Percentiles rank a stretch among this genome's conserved stretches.
phyloP scores from a whole-genome alignment of 2,113 vertebrate species.

The Thunnus maccoyii region DNA sequence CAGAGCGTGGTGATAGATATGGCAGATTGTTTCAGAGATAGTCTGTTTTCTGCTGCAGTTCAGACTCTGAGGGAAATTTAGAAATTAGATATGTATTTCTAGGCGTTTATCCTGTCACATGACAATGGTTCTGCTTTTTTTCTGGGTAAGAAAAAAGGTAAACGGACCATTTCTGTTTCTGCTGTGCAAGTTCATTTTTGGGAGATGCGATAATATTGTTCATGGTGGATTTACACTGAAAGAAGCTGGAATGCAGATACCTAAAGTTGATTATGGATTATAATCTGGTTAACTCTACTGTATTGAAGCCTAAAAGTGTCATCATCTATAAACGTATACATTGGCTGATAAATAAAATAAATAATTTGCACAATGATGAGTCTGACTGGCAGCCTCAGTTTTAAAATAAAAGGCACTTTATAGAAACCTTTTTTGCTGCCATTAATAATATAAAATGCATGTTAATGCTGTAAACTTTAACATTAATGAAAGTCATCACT shows the following conservation, averaged over 20 bases:
- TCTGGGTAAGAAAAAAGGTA: not conserved
- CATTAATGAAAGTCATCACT: not conserved
- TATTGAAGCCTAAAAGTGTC: not conserved
- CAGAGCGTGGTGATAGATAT: not conserved
- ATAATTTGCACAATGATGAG: too few species aligned
- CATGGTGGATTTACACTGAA: too few species aligned
- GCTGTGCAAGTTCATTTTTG: too few species aligned
- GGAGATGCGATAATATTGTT: too few species aligned
- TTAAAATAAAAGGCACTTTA: not conserved
- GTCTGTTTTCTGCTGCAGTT: not conserved
- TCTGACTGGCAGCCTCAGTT: not conserved
- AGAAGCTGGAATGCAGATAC: too few species aligned
- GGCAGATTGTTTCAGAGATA: conserved; percentile 28
- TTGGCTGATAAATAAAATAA: not conserved
- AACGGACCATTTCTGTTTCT: not conserved
- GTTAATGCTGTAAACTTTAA: not conserved
- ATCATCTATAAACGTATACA: not conserved
- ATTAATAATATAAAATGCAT: not conserved
- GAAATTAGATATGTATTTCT: conserved; percentile 7
- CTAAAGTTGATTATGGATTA: not conserved
- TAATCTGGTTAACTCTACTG: not conserved
- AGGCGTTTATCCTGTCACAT: conserved; percentile 11
- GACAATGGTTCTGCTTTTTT: not conserved
- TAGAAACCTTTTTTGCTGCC: not conserved
- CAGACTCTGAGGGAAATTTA: not conserved